These are phyloP conservation scores for Xanthorhoe spadicearia DNA, from an alignment of 2,888 invertebrate species.

Conservation along the genomic window DNA sequence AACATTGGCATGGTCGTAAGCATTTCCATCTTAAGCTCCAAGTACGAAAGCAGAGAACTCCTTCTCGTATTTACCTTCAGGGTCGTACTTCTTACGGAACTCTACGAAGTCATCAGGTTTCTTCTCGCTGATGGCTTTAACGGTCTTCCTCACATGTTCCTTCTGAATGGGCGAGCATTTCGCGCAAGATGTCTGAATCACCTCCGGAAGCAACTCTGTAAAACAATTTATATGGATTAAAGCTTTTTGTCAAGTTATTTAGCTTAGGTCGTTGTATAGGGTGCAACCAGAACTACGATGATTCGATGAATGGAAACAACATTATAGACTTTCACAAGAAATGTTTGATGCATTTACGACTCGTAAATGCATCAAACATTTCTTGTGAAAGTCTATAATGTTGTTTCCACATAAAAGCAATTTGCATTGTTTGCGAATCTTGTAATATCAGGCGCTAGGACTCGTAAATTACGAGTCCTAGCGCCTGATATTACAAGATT, in stretches of 20 bases:
- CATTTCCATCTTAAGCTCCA: constrained; percentile 19
- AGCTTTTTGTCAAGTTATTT: not conserved
- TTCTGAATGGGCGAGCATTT: constrained; percentile 69
- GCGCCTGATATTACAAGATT: not conserved
- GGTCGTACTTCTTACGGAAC: constrained; percentile 68
- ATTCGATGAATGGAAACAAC: too few species aligned
- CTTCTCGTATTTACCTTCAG: constrained; percentile 65
- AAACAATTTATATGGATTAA: not conserved
- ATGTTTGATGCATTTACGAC: too few species aligned
- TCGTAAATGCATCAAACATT: too few species aligned
- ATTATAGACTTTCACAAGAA: not conserved
- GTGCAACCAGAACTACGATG: too few species aligned
- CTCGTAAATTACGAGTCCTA: not conserved
- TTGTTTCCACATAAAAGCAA: not conserved
- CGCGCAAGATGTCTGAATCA: constrained; percentile 67
- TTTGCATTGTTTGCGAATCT: not conserved
- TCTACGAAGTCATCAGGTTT: constrained; percentile 60
- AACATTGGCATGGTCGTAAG: constrained; percentile 7
- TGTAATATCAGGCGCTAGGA: not conserved
- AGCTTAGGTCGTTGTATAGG: not conserved
- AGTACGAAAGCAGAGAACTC: constrained; percentile 63
- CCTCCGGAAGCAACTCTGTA: constrained; percentile 71
- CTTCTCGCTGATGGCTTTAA: constrained; percentile 63
- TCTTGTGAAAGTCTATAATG: not conserved
- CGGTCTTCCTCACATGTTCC: constrained; percentile 60